phyloP scores from a whole-genome alignment of 2,113 vertebrate species.

The Oncorhynchus mykiss region DNA sequence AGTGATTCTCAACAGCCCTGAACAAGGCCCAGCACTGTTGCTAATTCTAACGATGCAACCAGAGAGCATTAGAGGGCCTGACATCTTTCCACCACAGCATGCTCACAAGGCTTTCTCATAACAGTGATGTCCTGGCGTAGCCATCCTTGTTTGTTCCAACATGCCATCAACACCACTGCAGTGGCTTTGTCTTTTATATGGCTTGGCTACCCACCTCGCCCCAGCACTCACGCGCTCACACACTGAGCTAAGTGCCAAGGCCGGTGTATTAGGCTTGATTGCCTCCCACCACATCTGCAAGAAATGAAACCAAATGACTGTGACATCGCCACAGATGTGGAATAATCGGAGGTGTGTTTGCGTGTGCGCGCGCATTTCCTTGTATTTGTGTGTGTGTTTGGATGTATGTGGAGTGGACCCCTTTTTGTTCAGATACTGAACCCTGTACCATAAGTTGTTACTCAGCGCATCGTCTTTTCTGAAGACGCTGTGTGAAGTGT shows the following conservation, averaged over 20 bases:
- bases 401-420: not conserved
- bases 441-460: not conserved
- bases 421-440: slow-evolving; percentile 14
- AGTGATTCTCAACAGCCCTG: slow-evolving; percentile 50
- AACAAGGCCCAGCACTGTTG: slow-evolving; percentile 33
- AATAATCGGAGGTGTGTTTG: slow-evolving; percentile 40
- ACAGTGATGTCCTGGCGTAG: slow-evolving; percentile 37
- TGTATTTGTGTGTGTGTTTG: slow-evolving; percentile 5
- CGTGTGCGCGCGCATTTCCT: slow-evolving; percentile 8
- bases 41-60: not conserved
- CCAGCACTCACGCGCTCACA: slow-evolving; percentile 16
- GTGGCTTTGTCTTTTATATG: slow-evolving; percentile 54
- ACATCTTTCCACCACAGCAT: slow-evolving; percentile 37
- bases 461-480: not conserved
- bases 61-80: slow-evolving; percentile 19
- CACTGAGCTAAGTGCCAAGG: slow-evolving; percentile 25
- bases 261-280: slow-evolving; percentile 54
- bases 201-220: slow-evolving; percentile 34
- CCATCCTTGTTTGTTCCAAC: slow-evolving; percentile 47
- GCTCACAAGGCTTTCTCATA: slow-evolving; percentile 39
- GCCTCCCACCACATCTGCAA: slow-evolving; percentile 63
- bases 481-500: not conserved
- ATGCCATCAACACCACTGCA: slow-evolving; percentile 27
- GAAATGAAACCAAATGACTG: slow-evolving; percentile 56
- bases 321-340: slow-evolving; percentile 65